Conservation (phyloP, 2,113 vertebrate genomes). For the Rhinoptilus africanus region DNA sequence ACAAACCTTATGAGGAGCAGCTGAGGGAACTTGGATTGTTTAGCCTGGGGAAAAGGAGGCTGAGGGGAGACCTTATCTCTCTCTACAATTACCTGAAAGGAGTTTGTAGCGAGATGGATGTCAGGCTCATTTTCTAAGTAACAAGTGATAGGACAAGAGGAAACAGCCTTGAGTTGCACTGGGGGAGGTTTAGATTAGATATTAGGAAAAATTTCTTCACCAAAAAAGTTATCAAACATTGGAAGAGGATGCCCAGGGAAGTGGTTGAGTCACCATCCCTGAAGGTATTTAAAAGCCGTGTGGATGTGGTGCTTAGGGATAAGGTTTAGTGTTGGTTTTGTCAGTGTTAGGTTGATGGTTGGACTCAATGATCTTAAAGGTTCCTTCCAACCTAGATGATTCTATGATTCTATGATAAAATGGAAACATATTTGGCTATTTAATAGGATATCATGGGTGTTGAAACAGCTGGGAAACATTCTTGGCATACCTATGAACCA, state of each 20-base stretch:
- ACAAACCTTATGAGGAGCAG: not conserved
- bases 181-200: not conserved
- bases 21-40: not conserved
- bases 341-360: not conserved
- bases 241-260: not conserved
- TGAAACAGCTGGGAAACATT: not conserved
- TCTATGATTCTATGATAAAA: not conserved
- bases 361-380: not conserved
- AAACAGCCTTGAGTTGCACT: not conserved
- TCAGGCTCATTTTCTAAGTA: not conserved
- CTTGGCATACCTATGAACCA: not conserved
- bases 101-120: not conserved
- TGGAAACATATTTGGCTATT: not conserved
- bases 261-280: not conserved
- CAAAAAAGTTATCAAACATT: not conserved
- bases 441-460: not conserved
- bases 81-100: not conserved
- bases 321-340: not conserved
- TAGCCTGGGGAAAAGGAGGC: not conserved
- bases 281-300: not conserved
- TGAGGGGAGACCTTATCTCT: not conserved
- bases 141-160: not conserved
- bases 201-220: not conserved
- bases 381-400: not conserved
- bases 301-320: not conserved